A percentile compares a stretch with the other conserved stretches of the same genome.
These are phyloP conservation scores for Drosophila insularis DNA, from an alignment of 1,140 invertebrate genomes.

Conservation along the genomic window DNA sequence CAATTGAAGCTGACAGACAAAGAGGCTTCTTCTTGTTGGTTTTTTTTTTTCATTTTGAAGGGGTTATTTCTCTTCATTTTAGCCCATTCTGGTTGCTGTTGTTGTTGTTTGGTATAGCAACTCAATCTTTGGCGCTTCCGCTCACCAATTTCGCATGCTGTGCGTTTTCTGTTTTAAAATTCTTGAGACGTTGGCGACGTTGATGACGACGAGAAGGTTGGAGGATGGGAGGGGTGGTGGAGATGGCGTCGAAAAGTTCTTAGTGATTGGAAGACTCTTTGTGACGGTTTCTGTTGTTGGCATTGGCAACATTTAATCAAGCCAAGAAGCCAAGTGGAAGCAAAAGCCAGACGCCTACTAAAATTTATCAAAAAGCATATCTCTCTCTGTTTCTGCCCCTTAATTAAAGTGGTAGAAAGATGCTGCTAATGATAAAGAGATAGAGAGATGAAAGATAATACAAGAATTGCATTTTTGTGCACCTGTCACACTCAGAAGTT, in stretches of 20 bases:
- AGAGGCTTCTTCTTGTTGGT: constrained; percentile 28
- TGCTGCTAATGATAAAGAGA: constrained; percentile 59
- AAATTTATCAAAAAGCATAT: constrained; percentile 56
- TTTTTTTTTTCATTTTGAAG: constrained; percentile 37
- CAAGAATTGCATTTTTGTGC: no score
- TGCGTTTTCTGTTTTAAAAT: constrained; percentile 43
- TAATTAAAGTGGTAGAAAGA: not conserved
- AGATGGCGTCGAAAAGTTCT: constrained; percentile 18
- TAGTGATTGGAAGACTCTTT: constrained; percentile 61
- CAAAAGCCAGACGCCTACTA: constrained; percentile 44
- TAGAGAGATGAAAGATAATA: no score
- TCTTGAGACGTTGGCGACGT: constrained; percentile 68
- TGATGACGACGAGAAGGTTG: constrained; percentile 3
- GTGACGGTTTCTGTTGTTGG: constrained; percentile 44
- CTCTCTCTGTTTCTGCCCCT: constrained; percentile 34
- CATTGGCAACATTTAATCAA: constrained; percentile 79
- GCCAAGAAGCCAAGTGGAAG: constrained; percentile 75
- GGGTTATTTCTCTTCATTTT: constrained; percentile 18
- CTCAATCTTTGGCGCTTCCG: constrained; percentile 51
- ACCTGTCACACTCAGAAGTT: no score
- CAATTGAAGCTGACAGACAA: constrained; percentile 31
- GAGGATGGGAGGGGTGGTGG: not conserved
- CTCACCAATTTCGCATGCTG: constrained; percentile 31
- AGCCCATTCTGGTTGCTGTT: not conserved
- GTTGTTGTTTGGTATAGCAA: constrained; percentile 10